Base-by-base conservation (phyloP, 2,113 vertebrate genomes). In the Pteruthius melanotis region DNA sequence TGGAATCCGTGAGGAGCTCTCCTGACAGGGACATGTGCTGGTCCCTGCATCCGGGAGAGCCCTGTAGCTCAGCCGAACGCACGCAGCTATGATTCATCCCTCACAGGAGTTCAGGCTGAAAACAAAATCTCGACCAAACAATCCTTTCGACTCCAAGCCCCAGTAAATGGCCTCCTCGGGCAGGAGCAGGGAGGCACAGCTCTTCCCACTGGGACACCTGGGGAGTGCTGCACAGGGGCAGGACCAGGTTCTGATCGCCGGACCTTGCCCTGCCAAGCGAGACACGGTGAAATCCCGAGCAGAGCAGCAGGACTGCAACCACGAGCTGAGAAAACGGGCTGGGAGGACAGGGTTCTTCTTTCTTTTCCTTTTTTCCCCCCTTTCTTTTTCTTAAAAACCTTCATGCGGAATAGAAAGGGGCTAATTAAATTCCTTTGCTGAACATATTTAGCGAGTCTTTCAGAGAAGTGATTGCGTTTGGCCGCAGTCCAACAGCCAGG, bases 361-460 rank as follows among this genome's bases (percentile, higher is more conserved):
- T 57, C 33, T 85, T 60, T 80, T 54, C 35, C 33, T 63, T 50
- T n/a, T n/a, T 44, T 35, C 6, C 13, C 13, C 21, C 13, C 3
- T 14, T 19, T 59, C 70, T 52, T 54, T 37, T 56, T 27, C 40
- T 77, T 42, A 39, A 75, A 92, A 95, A 93, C 89, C 92, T 94
- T 89, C 64, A 53, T 15, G 75, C 44, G 94, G 94, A 93, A 92
- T 74, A 94, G 95, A 96, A 96, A 95, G 91, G 83, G 77, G 80
- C 95, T 96, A 95, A 96, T 96, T 96, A 95, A 96, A 95, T 95
- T 90, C 95, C 91, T 96, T 93, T 75, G 95, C 95, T 75, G 95
- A 97, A 87, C 95, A 91, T 93, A 96, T 95, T 96, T 89, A 95
- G 96, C 56, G 8, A 81, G 94, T 95, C 95, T 96, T 90, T 94